Evolutionary conservation across 2,888 invertebrate species (phyloP).

Genomic region (Eucriotettix oculatus): DNA sequence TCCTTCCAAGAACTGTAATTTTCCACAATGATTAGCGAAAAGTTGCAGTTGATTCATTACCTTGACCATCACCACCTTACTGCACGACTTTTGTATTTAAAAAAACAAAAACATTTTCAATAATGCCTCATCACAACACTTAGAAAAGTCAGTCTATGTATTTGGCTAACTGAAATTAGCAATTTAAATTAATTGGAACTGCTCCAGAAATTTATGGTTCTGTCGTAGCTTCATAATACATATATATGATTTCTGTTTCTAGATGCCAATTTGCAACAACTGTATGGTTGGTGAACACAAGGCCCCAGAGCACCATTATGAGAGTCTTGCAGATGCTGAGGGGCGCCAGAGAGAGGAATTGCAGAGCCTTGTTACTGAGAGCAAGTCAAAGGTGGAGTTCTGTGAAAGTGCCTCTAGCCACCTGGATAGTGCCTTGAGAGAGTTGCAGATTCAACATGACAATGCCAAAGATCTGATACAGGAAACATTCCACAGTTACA

Average conservation of each 20-base stretch:
- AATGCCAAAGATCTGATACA: constrained; percentile 68
- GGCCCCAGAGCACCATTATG: constrained; percentile 65
- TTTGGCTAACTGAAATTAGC: no score
- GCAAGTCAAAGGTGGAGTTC: constrained; percentile 54
- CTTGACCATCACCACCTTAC: no score
- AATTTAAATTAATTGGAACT: no score
- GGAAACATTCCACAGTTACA: constrained; percentile 61
- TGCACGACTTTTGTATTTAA: no score
- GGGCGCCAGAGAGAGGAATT: constrained; percentile 62
- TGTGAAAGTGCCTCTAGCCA: constrained; percentile 60
- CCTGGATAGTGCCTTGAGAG: constrained; percentile 64
- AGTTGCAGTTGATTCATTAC: no score
- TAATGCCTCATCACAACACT: no score
- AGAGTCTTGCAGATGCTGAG: constrained; percentile 65
- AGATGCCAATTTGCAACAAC: constrained; percentile 75
- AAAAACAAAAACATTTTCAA: no score
- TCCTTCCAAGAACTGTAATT: no score
- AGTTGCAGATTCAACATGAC: constrained; percentile 74
- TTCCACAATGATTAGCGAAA: no score
- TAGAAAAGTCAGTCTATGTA: no score
- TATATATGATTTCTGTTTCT: constrained; percentile 14
- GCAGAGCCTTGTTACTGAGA: constrained; percentile 53
- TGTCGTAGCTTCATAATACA: no score
- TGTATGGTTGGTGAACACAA: constrained; percentile 72
- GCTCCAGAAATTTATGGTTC: no score